phyloP scores from a whole-genome alignment of 2,888 invertebrate genomes.

The Eupithecia subumbrata region DNA sequence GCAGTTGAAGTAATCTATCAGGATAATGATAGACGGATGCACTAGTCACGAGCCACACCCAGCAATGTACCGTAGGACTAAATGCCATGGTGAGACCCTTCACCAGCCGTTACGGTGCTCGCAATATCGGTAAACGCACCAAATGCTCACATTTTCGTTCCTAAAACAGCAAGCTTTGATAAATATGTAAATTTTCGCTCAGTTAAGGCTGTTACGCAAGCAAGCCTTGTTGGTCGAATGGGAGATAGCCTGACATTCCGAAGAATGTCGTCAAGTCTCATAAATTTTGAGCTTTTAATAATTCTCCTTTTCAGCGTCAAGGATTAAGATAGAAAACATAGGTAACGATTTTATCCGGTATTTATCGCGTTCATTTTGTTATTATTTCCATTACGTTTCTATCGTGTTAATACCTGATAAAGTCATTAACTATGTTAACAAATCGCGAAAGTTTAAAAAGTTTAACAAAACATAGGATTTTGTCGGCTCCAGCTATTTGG shows the following conservation, averaged over 20 bases:
- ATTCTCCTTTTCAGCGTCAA: background rate
- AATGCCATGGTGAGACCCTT: conserved; percentile 54
- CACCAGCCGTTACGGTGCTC: conserved; percentile 35
- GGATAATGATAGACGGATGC: conserved; percentile 54
- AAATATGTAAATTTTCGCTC: conserved; percentile 9
- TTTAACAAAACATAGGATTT: background rate
- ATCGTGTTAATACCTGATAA: too few relatives aligned
- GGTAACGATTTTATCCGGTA: too few relatives aligned
- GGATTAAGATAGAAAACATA: background rate
- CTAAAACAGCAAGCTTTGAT: conserved; percentile 4
- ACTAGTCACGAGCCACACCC: conserved; percentile 51
- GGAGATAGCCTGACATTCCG: conserved; percentile 7
- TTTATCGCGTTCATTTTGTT: too few relatives aligned
- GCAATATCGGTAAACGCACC: conserved; percentile 15
- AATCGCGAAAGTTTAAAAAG: too few relatives aligned
- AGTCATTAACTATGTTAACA: too few relatives aligned
- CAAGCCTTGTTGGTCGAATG: background rate
- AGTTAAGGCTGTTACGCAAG: conserved; percentile 10
- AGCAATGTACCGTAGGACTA: conserved; percentile 50
- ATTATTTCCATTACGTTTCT: too few relatives aligned
- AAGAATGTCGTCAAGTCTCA: background rate
- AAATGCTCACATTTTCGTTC: conserved; percentile 13
- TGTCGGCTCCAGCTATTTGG: background rate
- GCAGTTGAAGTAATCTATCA: conserved; percentile 22
- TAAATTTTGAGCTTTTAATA: background rate